phyloP scores from a whole-genome alignment of 2,888 invertebrate genomes.

The Tethea ocularis region DNA sequence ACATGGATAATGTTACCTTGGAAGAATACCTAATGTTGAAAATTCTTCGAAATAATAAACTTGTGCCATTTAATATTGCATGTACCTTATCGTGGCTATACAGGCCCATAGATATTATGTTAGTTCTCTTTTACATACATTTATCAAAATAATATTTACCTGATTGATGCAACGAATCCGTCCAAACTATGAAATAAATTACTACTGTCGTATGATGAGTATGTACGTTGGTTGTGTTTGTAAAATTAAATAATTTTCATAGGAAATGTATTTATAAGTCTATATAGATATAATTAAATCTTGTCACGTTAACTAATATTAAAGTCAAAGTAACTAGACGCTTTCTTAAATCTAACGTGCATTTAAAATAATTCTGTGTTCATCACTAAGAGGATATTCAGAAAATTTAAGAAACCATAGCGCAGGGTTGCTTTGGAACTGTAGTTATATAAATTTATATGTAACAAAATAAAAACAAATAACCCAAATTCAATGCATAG shows the following conservation, averaged over 20 bases:
- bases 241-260: neutral
- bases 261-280: neutral
- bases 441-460: too few relatives aligned
- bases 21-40: conserved; percentile 30
- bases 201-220: neutral
- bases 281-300: neutral
- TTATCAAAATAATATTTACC: conserved; percentile 21
- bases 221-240: conserved; percentile 12
- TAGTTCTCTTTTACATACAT: conserved; percentile 12
- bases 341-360: neutral
- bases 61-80: conserved; percentile 67
- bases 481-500: too few relatives aligned
- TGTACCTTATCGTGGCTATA: conserved; percentile 52
- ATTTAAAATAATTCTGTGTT: neutral
- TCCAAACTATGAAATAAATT: conserved; percentile 35
- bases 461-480: too few relatives aligned
- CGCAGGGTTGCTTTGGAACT: too few relatives aligned
- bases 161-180: conserved; percentile 71
- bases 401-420: too few relatives aligned
- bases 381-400: neutral
- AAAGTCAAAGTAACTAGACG: neutral
- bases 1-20: conserved; percentile 48
- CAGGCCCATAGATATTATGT: conserved; percentile 42
- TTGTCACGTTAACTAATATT: neutral
- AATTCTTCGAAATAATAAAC: conserved; percentile 50